Conservation (phyloP, 2,888 invertebrate species). For the Conus canariensis region DNA sequence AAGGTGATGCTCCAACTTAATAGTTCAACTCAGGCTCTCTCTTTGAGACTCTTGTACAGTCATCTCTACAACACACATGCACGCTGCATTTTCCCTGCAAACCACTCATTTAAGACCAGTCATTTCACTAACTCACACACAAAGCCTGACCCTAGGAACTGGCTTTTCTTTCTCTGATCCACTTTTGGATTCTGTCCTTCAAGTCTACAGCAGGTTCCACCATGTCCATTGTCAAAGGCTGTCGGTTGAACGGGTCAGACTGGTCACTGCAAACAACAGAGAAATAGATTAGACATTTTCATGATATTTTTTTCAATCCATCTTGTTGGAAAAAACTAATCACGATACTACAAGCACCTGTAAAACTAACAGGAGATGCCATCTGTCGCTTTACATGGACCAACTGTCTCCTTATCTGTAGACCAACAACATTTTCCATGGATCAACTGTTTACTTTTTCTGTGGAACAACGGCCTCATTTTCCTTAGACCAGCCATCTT, state of each 20-base stretch:
- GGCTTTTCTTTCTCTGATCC: slow-evolving; percentile 81
- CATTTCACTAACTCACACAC: neutral
- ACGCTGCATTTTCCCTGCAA: neutral
- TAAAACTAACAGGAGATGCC: too few species aligned
- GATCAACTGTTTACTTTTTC: neutral
- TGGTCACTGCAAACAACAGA: slow-evolving; percentile 88
- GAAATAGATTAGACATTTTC: neutral
- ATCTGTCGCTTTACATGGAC: too few species aligned
- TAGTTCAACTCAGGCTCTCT: too few species aligned
- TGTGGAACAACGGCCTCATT: too few species aligned
- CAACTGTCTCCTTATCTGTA: neutral
- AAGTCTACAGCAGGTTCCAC: slow-evolving; percentile 89
- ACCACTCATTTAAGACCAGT: neutral
- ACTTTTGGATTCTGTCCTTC: slow-evolving; percentile 87
- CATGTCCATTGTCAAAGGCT: slow-evolving; percentile 95
- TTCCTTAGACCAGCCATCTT: too few species aligned
- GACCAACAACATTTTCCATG: too few species aligned
- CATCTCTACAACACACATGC: too few species aligned
- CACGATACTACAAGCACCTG: neutral
- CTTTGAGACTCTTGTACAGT: too few species aligned
- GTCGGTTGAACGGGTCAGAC: slow-evolving; percentile 96
- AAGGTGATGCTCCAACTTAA: too few species aligned
- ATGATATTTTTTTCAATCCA: neutral
- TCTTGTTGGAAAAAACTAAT: neutral
- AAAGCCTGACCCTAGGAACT: neutral